Base-by-base conservation (phyloP, 2,888 invertebrate species). In the Chironomus riparius region DNA sequence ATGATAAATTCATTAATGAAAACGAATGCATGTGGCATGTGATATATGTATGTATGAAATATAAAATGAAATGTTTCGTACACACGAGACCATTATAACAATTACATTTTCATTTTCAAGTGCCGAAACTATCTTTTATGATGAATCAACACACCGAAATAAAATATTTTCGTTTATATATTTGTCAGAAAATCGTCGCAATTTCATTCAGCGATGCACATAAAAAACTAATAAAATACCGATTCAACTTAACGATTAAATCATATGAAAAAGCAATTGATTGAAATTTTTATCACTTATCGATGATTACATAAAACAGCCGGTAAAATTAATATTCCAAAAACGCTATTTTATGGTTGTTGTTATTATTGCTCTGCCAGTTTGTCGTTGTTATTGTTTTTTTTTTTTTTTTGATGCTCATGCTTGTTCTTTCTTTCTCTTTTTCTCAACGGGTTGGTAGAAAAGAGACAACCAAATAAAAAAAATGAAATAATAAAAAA, bases 261-360 rank as follows among this genome's bases (percentile, higher is more conserved):
- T 21, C 21, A 70, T 70, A 71, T 71, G 71, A 71, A 71, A 71
- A 71, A 22, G 71, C 71, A 71, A 71, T 71, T 71, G 71, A 71
- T 71, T 50, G 71, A 71, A 71, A 71, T 50, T 71, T 71, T 71
- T 71, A 71, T 71, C 71, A 71, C 71, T 71, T 71, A 71, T 71
- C 71, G 70, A 71, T 71, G 71, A 71, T 71, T 71, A 71, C 71
- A 71, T 56, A 71, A 71, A 18, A 70, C 21, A 47, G 70, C 56
- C 56, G 56, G 56, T 56, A 56, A 56, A 71, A 56, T 71, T 71
- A 71, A 71, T 71, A 71, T 71, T 71, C 71, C 22, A 48, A 70
- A 70, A 70, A 70, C 15, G 22, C 47, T 47, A 28, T 70, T 71
- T 71, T 71, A 71, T 50, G 71, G 48, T 68, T 68, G n/a, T 22